phyloP scores from a whole-genome alignment of 2,797 vertebrate species.

The Denticeps clupeoides region DNA sequence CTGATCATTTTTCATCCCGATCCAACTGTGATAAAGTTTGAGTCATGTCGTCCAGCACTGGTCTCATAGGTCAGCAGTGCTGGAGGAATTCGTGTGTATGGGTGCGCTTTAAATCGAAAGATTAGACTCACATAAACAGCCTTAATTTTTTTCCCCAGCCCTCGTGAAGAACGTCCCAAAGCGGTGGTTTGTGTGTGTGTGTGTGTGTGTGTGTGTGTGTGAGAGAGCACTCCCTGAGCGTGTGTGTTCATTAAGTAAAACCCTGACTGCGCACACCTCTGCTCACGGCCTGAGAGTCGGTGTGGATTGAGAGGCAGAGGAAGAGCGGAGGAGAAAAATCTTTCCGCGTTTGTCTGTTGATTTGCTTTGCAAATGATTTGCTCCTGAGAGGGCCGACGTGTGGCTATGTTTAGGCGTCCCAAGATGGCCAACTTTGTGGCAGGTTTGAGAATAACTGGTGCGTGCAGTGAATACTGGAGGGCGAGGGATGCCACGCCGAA shows the following conservation, averaged over 20 bases:
- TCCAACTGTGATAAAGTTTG: no score
- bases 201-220: constrained; percentile 3
- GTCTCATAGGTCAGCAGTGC: no score
- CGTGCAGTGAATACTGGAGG: neutral
- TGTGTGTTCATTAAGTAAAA: neutral
- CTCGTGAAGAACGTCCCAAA: no score
- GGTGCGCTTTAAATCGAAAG: constrained; percentile 1
- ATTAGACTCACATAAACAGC: neutral
- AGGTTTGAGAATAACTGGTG: constrained; percentile 21
- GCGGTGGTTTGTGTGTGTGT: neutral
- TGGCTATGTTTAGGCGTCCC: neutral
- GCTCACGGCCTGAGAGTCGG: neutral
- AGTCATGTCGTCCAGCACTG: no score
- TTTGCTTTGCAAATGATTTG: constrained; percentile 10
- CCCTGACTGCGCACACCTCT: neutral
- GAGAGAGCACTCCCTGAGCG: neutral
- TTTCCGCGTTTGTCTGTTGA: constrained; percentile 14
- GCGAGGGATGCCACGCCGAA: constrained; percentile 7
- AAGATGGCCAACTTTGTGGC: constrained; percentile 26
- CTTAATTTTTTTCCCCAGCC: no score
- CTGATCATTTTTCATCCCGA: no score
- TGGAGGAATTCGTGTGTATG: no score
- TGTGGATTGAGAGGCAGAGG: no score
- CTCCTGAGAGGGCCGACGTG: neutral
- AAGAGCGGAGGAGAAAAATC: no score